Evolutionary conservation across 2,113 vertebrate species (phyloP), one percentile per base, ranked within the genome.

Genomic region (Poecile atricapillus): DNA sequence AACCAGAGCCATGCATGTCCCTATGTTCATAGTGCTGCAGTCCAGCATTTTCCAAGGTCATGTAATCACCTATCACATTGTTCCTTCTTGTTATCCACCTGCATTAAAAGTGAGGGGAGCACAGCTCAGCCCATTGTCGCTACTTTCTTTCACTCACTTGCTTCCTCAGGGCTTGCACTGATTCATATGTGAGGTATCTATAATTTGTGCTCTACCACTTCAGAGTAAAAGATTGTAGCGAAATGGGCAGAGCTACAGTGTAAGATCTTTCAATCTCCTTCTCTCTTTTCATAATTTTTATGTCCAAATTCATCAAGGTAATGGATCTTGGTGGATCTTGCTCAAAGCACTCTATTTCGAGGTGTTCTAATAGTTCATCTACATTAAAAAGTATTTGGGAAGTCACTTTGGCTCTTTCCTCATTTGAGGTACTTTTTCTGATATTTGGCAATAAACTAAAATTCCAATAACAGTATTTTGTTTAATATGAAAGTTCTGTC

Each of bases 81-180:
- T 49, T 19, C 14, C 14, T 23, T 50, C 44, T 58, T 77, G 44
- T 19, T 53, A 52, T 24, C 15, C 22, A 58, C 8, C 15, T 46
- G 15, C 2, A 0, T 5, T 47, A 15, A 13, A 65, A 78, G 3
- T 3, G 10, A 6, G 18, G 24, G n/a, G 4, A 75, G 7, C 22
- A 53, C 19, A 70, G 31, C 22, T 71, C n/a, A 75, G 31, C 33
- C 47, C 19, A 52, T 19, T 3, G 5, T 50, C 41, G 55, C 47
- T 25, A 12, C 30, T 41, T 74, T 67, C 23, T 65, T 53, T 69
- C n/a, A 58, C 28, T 44, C 52, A 16, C 23, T 15, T 43, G 6
- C 25, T 69, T 47, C 5, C 27, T 15, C 27, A 27, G 35, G 10
- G 28, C 31, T 64, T 77, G 33, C 50, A 41, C 15, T 55, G 17